Base-by-base conservation (phyloP, 1,140 invertebrate genomes). In the Zaprionus camerounensis region DNA sequence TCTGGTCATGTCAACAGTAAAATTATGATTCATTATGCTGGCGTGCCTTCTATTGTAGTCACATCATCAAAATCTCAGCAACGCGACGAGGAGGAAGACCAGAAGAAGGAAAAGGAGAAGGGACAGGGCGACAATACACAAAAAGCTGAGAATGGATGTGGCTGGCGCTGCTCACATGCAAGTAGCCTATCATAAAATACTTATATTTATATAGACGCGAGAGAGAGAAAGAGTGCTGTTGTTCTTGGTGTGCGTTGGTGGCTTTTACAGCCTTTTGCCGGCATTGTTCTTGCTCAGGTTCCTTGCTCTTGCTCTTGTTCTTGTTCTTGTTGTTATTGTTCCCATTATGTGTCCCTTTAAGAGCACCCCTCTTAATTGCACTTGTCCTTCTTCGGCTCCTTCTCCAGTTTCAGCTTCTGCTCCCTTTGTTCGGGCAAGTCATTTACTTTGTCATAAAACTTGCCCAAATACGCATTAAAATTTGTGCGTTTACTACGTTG, bases 371-470 rank as follows among this genome's bases (percentile, higher is more conserved):
- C 77, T 76, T 80, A 77, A 80, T 80, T 80, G 77, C 49, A 66
- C 66, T 76, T 71, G 65, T 67, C 53, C 65, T 34, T 34, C 31
- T 66, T 26, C 41, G 26, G 57, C 53, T 65, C 13, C 24, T 31
- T 26, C 57, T 46, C n/a, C 57, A 31, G 59, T 44, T 61, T 38
- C 38, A 15, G 9, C 15, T 28, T n/a, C 36, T 44, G 24, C 57
- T 36, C 20, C 58, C 51, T 49, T 62, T 71, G 73, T 71, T 67
- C 63, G 67, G 62, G 34, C 73, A 76, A 71, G 51, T 71, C 67
- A 71, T 79, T 79, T 76, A 71, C 77, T 79, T 79, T 67, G 73
- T 59, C 68, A 70, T 79, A 79, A 79, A 79, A 76, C 74, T 78
- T 78, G 59, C 71, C 65, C 65, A 71, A 75, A 75, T 75, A 75